Evolutionary conservation across 2,113 vertebrate genomes (phyloP).

Genomic region (Cephalopterus ornatus): DNA sequence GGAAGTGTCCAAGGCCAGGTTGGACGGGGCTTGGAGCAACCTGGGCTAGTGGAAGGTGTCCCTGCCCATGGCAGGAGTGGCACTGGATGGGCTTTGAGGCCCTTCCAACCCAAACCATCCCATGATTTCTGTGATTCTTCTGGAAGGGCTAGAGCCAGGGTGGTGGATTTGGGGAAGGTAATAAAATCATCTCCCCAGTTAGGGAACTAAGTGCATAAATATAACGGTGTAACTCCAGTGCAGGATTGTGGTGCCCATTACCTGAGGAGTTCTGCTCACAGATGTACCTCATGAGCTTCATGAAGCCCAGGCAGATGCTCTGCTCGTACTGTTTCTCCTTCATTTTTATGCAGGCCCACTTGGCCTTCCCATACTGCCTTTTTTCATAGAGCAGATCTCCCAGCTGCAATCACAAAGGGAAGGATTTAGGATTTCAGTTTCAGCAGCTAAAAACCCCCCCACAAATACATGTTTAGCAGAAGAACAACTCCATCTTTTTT

Average conservation of each 20-base stretch:
- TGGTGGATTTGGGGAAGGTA: background rate
- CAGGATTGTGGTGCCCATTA: background rate
- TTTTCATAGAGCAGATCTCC: conserved; percentile 84
- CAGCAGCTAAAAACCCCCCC: rapidly evolving
- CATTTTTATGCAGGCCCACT: conserved; percentile 87
- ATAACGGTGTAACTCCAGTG: rapidly evolving
- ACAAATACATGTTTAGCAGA: rapidly evolving
- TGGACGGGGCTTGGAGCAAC: background rate
- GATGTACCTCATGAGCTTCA: conserved; percentile 92
- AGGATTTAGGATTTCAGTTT: background rate
- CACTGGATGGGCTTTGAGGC: background rate
- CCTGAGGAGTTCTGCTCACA: conserved; percentile 87
- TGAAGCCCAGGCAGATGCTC: conserved; percentile 90
- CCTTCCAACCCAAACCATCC: background rate
- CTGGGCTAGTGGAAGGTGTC: background rate
- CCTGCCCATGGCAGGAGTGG: background rate
- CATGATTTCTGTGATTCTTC: rapidly evolving
- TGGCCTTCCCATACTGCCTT: conserved; percentile 82
- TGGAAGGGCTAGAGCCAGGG: background rate
- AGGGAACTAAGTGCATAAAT: background rate
- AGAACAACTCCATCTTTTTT: background rate
- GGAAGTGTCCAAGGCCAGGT: background rate
- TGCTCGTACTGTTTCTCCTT: conserved; percentile 85
- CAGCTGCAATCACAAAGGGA: conserved; percentile 62
- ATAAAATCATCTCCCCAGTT: background rate